Base-by-base conservation (phyloP, 1,140 invertebrate genomes). In the Cotesia chilonis region DNA sequence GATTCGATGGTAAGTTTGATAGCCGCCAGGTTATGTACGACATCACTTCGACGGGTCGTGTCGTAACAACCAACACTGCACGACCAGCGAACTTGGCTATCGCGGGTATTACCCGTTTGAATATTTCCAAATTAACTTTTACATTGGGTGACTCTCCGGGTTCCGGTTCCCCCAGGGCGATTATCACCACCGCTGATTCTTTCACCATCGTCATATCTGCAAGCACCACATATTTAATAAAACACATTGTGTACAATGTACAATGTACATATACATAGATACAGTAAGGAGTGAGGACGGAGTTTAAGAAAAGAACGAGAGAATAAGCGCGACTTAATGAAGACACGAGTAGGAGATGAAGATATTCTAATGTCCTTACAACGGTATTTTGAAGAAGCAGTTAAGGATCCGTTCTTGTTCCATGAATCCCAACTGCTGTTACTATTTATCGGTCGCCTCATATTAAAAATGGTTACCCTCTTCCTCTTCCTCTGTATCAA, bases 1-100 rank as follows among this genome's bases (percentile, higher is more conserved):
- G 84, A 78, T 89, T 85, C 28, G 87, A 82, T 20, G 90, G 90
- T 59, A 92, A 87, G 59, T 90, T 90, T 75, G 90, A 91, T 59
- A 92, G 74, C 78, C 91, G 92, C 90, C 90, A 92, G 4, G 91
- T 88, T 55, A 92, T 88, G 80, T 91, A 92, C 37, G 90, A 90
- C 80, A 92, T 81, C 73, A 91, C 86, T 77, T 92, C 91, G 55
- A 90, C 89, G 75, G 89, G 90, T 80, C 90, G 90, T 55, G 89
- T 90, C 1, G 89, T 89, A 67, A 91, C 84, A 20, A 92, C 74
- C 14, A 92, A 76, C 17, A 91, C 84, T 47, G 88, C 85, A 74
- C 90, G 84, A 14, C 89, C 89, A 52, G 89, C 90, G 76, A 91
- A 84, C 74, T 88, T 88, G 0, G 90, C 87, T 4, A 92, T 79